Conservation (phyloP, 2,113 vertebrate species). For the Cyphomyrus discorhynchus region DNA sequence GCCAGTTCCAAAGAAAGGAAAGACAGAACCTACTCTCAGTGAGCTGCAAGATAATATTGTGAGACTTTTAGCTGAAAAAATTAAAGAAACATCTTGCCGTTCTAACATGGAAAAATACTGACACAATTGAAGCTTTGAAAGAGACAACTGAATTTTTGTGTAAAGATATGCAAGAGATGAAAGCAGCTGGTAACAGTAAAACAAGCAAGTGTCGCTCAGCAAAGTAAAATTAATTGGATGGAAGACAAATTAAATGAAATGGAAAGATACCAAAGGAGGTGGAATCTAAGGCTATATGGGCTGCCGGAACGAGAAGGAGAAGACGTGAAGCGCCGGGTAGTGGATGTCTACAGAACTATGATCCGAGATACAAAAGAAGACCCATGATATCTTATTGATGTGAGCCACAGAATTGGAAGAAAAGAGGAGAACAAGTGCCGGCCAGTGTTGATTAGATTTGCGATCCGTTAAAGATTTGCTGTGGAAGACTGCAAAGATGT, state of each 20-base stretch:
- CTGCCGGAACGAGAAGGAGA: not conserved
- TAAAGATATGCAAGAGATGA: not conserved
- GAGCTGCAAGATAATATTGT: not conserved
- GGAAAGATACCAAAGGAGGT: not conserved
- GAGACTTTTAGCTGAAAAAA: not conserved
- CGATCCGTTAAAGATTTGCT: not conserved
- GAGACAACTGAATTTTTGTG: not conserved
- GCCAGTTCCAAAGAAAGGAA: not conserved
- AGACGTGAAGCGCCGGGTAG: not conserved
- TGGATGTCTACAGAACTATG: not conserved
- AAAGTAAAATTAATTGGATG: not conserved
- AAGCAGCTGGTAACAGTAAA: not conserved
- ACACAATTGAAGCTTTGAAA: not conserved
- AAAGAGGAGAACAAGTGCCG: not conserved
- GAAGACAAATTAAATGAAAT: not conserved
- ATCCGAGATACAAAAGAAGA: not conserved
- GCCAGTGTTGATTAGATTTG: not conserved
- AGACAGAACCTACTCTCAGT: not conserved
- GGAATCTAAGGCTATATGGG: not conserved
- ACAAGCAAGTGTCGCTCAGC: not conserved
- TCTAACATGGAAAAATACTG: not conserved
- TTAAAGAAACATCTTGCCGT: not conserved
- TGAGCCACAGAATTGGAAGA: not conserved
- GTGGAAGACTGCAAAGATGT: not conserved
- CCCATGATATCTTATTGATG: not conserved